Percentiles rank a stretch among this genome's conserved stretches.
These are phyloP conservation scores for Cephus sareptanus DNA, from an alignment of 2,888 invertebrate genomes.

Conservation along the genomic window DNA sequence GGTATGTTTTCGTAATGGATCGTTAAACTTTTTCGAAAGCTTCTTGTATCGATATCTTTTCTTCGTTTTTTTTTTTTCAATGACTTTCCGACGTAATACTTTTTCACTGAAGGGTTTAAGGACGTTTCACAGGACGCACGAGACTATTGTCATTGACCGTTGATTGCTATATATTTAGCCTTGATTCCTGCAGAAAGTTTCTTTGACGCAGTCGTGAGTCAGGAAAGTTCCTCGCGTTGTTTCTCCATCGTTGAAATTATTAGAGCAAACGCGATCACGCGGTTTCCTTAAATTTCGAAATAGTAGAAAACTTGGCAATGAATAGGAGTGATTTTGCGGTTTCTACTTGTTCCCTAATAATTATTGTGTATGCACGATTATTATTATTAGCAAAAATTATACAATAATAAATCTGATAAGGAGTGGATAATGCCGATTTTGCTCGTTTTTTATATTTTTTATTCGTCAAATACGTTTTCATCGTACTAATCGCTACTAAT, in stretches of 20 bases:
- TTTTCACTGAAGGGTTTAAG: not conserved
- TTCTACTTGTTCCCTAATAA: not conserved
- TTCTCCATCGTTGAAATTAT: not conserved
- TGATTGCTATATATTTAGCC: not conserved
- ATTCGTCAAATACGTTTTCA: not conserved
- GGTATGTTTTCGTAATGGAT: not conserved
- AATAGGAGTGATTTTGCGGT: not conserved
- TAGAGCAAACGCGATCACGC: not conserved
- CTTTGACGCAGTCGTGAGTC: not conserved
- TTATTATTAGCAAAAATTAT: not conserved
- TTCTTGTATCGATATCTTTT: not conserved
- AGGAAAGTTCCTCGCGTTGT: not conserved
- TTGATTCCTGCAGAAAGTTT: not conserved
- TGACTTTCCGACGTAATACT: not conserved
- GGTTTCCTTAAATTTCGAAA: slow-evolving; percentile 2
- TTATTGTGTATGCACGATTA: not conserved
- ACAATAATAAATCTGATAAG: not conserved
- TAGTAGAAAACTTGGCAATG: not conserved
- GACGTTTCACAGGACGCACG: not conserved
- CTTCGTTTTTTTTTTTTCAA: not conserved
- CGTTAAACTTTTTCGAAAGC: not conserved
- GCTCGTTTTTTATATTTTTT: not conserved
- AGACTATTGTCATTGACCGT: not conserved
- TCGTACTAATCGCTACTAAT: not conserved
- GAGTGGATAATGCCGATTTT: not conserved